Evolutionary conservation across 1,140 invertebrate genomes (phyloP).

Genomic region (Sinella curviseta): DNA sequence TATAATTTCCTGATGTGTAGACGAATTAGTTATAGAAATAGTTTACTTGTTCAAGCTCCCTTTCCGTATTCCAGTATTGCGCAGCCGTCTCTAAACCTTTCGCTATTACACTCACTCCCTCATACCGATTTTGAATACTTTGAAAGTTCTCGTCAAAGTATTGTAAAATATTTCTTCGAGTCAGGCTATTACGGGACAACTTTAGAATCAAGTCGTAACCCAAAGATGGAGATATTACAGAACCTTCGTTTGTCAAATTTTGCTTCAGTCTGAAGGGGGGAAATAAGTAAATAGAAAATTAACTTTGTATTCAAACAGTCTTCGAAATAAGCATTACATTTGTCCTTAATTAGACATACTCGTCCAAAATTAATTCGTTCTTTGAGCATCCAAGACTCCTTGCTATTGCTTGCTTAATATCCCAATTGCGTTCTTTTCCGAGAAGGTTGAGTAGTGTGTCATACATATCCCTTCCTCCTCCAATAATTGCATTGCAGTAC

Average conservation of each 20-base stretch:
- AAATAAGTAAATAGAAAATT: not conserved
- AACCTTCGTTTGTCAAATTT: not conserved
- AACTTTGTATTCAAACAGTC: not conserved
- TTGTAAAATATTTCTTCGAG: not conserved
- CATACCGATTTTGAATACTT: not conserved
- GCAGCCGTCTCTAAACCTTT: not conserved
- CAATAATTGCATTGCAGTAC: constrained; percentile 18
- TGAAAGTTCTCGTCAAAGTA: constrained; percentile 10
- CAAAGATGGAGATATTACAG: not conserved
- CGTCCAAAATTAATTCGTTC: not conserved
- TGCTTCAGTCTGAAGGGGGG: not conserved
- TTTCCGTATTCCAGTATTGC: constrained; percentile 14
- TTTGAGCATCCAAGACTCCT: constrained; percentile 7
- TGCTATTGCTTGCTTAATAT: not conserved
- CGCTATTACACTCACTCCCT: not conserved
- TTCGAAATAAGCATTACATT: too few relatives aligned
- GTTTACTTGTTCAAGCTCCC: not conserved
- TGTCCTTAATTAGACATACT: too few relatives aligned
- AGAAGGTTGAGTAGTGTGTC: not conserved
- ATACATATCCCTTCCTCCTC: not conserved
- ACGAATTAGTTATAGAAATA: not conserved
- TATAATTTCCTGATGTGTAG: not conserved
- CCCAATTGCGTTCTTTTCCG: not conserved
- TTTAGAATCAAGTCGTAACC: not conserved
- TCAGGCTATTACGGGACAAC: not conserved